A percentile compares a stretch with the other conserved stretches of the same genome.
These are phyloP conservation scores for Macrotus californicus DNA, from an alignment of 2,113 vertebrate genomes.

Conservation along the genomic window DNA sequence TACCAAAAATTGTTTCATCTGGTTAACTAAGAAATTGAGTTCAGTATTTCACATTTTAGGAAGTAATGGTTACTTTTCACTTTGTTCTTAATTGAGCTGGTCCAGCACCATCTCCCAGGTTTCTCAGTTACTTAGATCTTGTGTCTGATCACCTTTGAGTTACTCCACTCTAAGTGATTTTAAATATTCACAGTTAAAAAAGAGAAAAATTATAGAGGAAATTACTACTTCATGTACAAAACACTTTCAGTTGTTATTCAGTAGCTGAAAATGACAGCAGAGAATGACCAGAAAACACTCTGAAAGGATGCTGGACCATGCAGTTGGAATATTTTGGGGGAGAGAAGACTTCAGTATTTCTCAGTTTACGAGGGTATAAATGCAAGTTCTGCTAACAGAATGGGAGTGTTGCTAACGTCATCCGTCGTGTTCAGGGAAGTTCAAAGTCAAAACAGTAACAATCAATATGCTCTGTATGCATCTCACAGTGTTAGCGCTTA, in stretches of 20 bases:
- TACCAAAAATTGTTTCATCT: conserved; percentile 48
- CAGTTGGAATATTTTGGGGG: background rate
- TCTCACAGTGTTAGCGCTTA: background rate
- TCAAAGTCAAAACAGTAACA: background rate
- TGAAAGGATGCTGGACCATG: background rate
- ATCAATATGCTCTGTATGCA: background rate
- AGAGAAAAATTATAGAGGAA: background rate
- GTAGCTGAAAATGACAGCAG: background rate
- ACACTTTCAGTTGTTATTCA: background rate
- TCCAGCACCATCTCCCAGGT: background rate
- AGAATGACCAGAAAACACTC: background rate
- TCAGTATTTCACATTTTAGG: background rate
- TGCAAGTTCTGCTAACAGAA: conserved; percentile 14
- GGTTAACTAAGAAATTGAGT: conserved; percentile 35
- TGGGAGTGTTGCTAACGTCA: background rate
- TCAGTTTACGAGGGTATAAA: background rate
- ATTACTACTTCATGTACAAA: background rate
- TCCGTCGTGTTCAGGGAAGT: background rate
- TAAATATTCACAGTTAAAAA: background rate
- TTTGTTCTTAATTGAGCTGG: background rate
- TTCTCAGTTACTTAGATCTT: background rate
- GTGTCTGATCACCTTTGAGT: background rate
- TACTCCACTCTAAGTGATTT: background rate
- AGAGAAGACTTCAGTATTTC: background rate
- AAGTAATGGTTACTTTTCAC: conserved; percentile 16